These are phyloP conservation scores for Cenopis cana DNA, from an alignment of 2,888 invertebrate genomes.

Conservation along the genomic window DNA sequence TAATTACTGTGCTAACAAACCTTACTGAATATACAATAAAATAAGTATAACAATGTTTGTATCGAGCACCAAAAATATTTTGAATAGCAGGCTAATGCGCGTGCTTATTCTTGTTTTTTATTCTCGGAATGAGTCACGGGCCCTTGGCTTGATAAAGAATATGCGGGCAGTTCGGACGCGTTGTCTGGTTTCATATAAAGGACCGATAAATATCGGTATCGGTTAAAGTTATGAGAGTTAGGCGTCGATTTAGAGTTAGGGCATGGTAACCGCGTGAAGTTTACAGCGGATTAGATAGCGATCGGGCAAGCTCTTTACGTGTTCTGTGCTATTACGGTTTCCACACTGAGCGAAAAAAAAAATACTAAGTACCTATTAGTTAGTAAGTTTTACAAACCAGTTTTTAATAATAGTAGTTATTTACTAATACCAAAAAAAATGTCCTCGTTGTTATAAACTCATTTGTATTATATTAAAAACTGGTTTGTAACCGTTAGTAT, in stretches of 20 bases:
- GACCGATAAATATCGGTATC: slow-evolving; percentile 39
- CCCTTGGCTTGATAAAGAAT: slow-evolving; percentile 37
- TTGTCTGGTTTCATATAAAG: slow-evolving; percentile 41
- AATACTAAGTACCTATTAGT: no score
- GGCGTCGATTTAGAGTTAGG: no score
- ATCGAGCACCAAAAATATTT: slow-evolving; percentile 28
- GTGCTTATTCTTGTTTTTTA: slow-evolving; percentile 33
- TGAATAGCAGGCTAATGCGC: slow-evolving; percentile 33
- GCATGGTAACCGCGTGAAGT: slow-evolving; percentile 22
- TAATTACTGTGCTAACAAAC: slow-evolving; percentile 43
- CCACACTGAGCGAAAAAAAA: no score
- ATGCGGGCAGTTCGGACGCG: slow-evolving; percentile 38
- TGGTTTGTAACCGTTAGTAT: no score
- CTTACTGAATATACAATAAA: slow-evolving; percentile 28
- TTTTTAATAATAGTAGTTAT: no score
- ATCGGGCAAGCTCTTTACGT: slow-evolving; percentile 14
- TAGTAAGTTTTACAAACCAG: no score
- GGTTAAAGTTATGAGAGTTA: slow-evolving; percentile 35
- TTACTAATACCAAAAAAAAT: no score
- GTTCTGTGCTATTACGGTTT: slow-evolving; percentile 8
- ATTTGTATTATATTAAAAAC: no score
- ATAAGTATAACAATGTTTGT: slow-evolving; percentile 18
- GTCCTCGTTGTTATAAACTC: no score
- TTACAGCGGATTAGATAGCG: slow-evolving; percentile 22
- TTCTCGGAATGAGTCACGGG: slow-evolving; percentile 38